A percentile compares a stretch with the other conserved stretches of the same genome.
phyloP scores from a whole-genome alignment of 1,140 invertebrate species.

The Polypedilum vanderplanki region DNA sequence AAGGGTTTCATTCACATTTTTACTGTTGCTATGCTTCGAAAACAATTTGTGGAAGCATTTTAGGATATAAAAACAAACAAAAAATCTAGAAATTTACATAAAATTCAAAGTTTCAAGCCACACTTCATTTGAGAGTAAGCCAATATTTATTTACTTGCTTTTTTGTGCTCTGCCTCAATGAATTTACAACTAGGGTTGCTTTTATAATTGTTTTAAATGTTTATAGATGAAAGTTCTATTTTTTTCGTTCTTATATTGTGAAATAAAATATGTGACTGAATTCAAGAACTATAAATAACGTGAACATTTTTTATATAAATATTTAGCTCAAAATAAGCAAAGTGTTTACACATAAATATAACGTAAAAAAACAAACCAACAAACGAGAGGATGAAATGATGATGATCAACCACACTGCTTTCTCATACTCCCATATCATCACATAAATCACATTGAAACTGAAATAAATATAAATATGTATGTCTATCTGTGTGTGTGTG shows the following conservation, averaged over 20 bases:
- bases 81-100: background rate
- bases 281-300: too few species aligned
- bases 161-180: background rate
- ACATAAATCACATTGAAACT: slow-evolving; percentile 12
- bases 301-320: too few species aligned
- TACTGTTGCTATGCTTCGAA: background rate
- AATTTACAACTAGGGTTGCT: background rate
- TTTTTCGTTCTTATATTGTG: too few species aligned
- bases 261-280: too few species aligned
- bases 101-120: slow-evolving; percentile 10
- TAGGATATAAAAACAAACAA: background rate
- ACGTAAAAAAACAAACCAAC: too few species aligned
- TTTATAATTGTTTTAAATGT: slow-evolving; percentile 15
- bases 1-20: background rate
- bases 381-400: background rate
- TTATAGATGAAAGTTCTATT: background rate
- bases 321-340: too few species aligned
- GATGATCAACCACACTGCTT: background rate
- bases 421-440: background rate
- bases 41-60: background rate
- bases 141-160: background rate
- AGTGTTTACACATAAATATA: too few species aligned
- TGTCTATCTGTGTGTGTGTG: too few species aligned
- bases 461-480: background rate
- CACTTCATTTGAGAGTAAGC: background rate